A percentile compares a stretch with the other conserved stretches of the same genome.
Evolutionary conservation across 1,140 invertebrate genomes (phyloP).

Genomic region (Triops cancriformis): DNA sequence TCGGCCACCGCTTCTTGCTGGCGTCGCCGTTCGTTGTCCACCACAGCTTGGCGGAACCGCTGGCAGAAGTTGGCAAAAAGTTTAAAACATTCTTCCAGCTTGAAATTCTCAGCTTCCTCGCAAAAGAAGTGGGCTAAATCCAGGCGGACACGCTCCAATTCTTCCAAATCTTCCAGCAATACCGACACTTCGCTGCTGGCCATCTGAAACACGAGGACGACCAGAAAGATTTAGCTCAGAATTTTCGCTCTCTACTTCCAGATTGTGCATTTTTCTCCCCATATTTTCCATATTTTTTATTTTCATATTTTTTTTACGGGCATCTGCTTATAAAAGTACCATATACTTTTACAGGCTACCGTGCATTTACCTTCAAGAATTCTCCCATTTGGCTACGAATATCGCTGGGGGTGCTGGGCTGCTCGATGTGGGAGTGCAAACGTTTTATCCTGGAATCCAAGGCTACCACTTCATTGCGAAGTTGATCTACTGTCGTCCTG

Average conservation of each 20-base stretch:
- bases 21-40: slow-evolving; percentile 68
- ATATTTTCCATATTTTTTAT: slow-evolving; percentile 29
- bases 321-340: too few relatives aligned
- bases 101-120: slow-evolving; percentile 81
- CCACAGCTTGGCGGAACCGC: slow-evolving; percentile 69
- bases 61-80: slow-evolving; percentile 77
- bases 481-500: slow-evolving; percentile 77
- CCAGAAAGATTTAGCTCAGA: slow-evolving; percentile 37
- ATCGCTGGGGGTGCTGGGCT: slow-evolving; percentile 62
- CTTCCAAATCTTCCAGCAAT: slow-evolving; percentile 67
- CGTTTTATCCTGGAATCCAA: slow-evolving; percentile 67
- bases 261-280: slow-evolving; percentile 28
- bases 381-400: slow-evolving; percentile 79
- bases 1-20: slow-evolving; percentile 74
- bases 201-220: slow-evolving; percentile 46
- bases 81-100: slow-evolving; percentile 91
- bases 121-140: slow-evolving; percentile 89
- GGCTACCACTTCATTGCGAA: slow-evolving; percentile 79
- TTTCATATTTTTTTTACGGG: too few relatives aligned
- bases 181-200: slow-evolving; percentile 68
- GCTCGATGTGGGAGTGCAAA: slow-evolving; percentile 70
- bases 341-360: too few relatives aligned
- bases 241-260: slow-evolving; percentile 36
- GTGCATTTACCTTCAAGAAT: slow-evolving; percentile 64
- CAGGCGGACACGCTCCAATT: slow-evolving; percentile 66